These are phyloP conservation scores for Sitta europaea DNA, from an alignment of 2,113 vertebrate genomes.

Conservation along the genomic window DNA sequence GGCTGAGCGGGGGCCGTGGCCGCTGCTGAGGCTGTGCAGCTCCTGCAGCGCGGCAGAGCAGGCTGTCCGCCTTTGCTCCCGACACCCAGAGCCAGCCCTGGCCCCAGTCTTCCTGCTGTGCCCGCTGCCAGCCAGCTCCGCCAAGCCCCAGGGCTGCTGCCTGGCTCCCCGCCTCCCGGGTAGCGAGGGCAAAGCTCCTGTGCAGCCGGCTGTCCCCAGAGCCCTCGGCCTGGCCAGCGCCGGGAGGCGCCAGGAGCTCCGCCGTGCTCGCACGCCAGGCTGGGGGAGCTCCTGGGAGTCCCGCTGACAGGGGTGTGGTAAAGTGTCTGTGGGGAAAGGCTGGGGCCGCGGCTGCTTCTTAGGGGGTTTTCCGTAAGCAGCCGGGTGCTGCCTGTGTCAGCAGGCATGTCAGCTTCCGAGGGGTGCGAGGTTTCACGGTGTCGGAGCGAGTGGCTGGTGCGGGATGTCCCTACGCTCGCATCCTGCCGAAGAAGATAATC, in stretches of 20 bases:
- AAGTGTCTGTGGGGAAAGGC: neutral
- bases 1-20: neutral
- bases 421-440: fast-evolving
- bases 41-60: neutral
- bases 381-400: fast-evolving
- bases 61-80: neutral
- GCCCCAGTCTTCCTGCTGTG: neutral
- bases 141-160: fast-evolving
- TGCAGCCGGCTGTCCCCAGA: fast-evolving
- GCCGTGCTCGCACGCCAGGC: fast-evolving
- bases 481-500: neutral
- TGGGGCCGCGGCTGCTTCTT: fast-evolving
- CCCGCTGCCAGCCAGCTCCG: no score
- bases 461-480: fast-evolving
- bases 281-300: neutral
- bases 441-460: fast-evolving
- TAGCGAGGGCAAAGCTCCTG: neutral
- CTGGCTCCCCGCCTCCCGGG: fast-evolving
- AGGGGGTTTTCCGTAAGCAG: neutral
- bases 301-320: fast-evolving
- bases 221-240: fast-evolving
- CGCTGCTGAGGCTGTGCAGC: neutral
- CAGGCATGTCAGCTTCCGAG: neutral
- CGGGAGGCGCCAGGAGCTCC: fast-evolving
- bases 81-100: neutral